Evolutionary conservation across 92 coral and sea anemone species (phyloP).

Genomic region (Metridium senile): DNA sequence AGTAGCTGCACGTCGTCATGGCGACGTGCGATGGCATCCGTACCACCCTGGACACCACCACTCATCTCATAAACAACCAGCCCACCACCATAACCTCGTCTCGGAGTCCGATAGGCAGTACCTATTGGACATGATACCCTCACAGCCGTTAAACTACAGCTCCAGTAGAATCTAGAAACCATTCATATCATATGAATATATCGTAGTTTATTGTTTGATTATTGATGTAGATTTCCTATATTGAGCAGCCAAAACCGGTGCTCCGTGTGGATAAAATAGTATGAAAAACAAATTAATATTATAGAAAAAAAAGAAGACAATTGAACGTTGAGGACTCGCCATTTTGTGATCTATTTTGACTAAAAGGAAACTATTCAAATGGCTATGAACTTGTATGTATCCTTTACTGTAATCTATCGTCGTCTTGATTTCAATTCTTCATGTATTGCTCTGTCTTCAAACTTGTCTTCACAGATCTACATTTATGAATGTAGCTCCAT

Average conservation of each 20-base stretch:
- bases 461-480: no score
- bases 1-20: conserved; percentile 73
- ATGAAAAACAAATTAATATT: conserved; percentile 7
- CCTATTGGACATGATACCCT: conserved; percentile 92
- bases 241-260: not conserved
- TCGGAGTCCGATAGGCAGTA: conserved; percentile 93
- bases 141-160: conserved; percentile 76
- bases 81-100: conserved; percentile 68
- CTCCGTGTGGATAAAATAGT: conserved; percentile 21
- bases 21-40: conserved; percentile 93
- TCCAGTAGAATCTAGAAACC: conserved; percentile 72
- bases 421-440: no score
- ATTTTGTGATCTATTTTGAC: conserved; percentile 26
- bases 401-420: no score
- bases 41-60: conserved; percentile 80
- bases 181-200: conserved; percentile 5
- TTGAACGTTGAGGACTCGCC: conserved; percentile 20
- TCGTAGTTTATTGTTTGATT: conserved; percentile 26
- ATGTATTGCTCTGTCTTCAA: no score
- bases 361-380: not conserved
- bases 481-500: no score
- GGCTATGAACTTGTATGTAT: conserved; percentile 1
- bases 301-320: conserved; percentile 2
- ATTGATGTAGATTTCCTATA: conserved; percentile 21
- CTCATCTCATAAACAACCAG: conserved; percentile 89